phyloP scores from a whole-genome alignment of 2,113 vertebrate genomes.

The sheep (Ovis aries) region DNA sequence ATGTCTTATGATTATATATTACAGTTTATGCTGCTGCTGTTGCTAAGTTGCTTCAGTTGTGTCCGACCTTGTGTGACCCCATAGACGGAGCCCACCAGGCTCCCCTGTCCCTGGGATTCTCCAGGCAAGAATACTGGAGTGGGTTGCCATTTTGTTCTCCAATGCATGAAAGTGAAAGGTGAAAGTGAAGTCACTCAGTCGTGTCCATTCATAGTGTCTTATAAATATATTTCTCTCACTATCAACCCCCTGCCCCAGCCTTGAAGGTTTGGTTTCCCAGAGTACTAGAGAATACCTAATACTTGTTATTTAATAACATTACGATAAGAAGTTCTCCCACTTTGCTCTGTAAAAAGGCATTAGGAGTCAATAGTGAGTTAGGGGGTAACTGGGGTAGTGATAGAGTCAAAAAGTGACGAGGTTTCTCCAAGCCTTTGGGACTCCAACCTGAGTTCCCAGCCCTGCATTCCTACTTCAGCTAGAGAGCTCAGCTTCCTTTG shows the following conservation, averaged over 20 bases:
- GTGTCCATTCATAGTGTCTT: background rate
- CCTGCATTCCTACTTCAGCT: background rate
- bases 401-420: background rate
- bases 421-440: background rate
- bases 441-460: background rate
- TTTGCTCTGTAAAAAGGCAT: background rate
- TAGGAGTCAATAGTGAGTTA: background rate
- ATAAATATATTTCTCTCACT: background rate
- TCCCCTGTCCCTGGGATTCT: no score
- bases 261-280: background rate
- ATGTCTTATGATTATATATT: background rate
- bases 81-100: no score
- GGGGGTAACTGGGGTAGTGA: background rate
- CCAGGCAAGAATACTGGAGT: no score
- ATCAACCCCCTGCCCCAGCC: background rate
- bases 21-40: background rate
- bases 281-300: background rate
- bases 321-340: background rate
- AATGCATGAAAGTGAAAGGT: no score
- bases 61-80: no score
- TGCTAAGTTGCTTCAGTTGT: no score
- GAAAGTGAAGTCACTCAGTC: no score
- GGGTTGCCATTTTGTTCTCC: no score
- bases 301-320: background rate
- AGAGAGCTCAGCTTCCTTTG: background rate